These are phyloP conservation scores for Limnephilus rhombicus DNA, from an alignment of 2,888 invertebrate species.

Conservation along the genomic window DNA sequence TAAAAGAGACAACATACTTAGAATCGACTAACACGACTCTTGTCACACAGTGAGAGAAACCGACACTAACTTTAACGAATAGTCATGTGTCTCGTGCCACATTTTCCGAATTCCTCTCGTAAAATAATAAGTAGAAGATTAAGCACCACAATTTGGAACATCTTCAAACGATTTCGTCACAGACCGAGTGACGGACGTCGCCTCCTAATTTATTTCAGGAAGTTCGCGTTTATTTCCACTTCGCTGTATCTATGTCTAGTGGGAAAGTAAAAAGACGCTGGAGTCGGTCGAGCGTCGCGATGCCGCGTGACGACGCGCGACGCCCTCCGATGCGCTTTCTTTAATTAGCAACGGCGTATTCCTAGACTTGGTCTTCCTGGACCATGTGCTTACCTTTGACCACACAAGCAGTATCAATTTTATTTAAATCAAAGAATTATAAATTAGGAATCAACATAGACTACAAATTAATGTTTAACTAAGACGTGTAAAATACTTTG, in stretches of 20 bases:
- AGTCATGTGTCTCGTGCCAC: background rate
- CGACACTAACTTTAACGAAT: background rate
- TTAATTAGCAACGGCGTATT: slow-evolving; percentile 46
- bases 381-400: background rate
- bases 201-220: slow-evolving; percentile 27
- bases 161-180: slow-evolving; percentile 8
- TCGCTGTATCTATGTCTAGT: slow-evolving; percentile 36
- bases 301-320: background rate
- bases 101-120: background rate
- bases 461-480: too few relatives aligned
- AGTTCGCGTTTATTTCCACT: slow-evolving; percentile 31
- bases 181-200: slow-evolving; percentile 6
- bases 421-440: background rate
- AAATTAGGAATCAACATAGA: too few relatives aligned
- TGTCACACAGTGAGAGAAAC: too few relatives aligned
- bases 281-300: slow-evolving; percentile 44
- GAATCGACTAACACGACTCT: background rate
- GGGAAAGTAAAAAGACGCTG: slow-evolving; percentile 42
- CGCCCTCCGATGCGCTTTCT: slow-evolving; percentile 47
- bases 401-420: background rate
- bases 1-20: background rate
- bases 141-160: background rate
- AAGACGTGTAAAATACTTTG: too few relatives aligned
- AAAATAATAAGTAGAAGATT: background rate
- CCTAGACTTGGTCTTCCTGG: too few relatives aligned